Percentiles rank a stretch among this genome's conserved stretches.
Conservation (phyloP, 1,140 invertebrate genomes). For the Macrostomum lignano region DNA sequence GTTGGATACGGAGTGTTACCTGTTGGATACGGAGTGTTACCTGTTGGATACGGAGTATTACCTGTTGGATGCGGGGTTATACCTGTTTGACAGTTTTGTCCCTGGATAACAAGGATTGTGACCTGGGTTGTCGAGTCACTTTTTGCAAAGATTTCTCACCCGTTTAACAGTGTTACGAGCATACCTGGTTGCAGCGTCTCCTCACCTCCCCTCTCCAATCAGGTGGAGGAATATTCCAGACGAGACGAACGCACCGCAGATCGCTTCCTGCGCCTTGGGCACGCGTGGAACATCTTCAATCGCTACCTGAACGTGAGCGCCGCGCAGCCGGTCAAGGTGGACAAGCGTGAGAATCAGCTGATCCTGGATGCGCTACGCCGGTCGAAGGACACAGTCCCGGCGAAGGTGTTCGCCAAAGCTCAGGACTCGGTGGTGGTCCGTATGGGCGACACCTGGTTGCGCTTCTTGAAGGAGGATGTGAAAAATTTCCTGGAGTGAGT, state of each 20-base stretch:
- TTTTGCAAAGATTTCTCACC: too few species aligned
- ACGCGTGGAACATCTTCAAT: constrained; percentile 25
- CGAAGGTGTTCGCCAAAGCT: constrained; percentile 13
- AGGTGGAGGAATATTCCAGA: constrained; percentile 19
- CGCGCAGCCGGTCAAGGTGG: constrained; percentile 12
- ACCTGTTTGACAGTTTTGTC: too few species aligned
- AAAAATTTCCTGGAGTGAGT: constrained; percentile 23
- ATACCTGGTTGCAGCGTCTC: too few species aligned
- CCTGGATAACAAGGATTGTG: too few species aligned
- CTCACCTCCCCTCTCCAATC: too few species aligned
- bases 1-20: too few species aligned
- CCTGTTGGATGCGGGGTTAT: too few species aligned
- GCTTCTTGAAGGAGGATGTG: constrained; percentile 22
- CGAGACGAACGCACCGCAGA: constrained; percentile 18
- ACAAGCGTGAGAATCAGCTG: constrained; percentile 10
- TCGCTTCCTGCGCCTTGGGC: constrained; percentile 15
- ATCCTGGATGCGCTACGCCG: constrained; percentile 9
- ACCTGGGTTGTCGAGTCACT: too few species aligned
- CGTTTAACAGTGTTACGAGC: too few species aligned
- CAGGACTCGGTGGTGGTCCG: constrained; percentile 13
- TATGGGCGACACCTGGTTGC: constrained; percentile 19
- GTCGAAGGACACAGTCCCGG: constrained; percentile 16
- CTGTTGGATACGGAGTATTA: too few species aligned
- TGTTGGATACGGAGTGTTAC: too few species aligned
- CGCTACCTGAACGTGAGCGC: constrained; percentile 14